phyloP scores from a whole-genome alignment of 2,797 vertebrate genomes.

The Trachops cirrhosus region DNA sequence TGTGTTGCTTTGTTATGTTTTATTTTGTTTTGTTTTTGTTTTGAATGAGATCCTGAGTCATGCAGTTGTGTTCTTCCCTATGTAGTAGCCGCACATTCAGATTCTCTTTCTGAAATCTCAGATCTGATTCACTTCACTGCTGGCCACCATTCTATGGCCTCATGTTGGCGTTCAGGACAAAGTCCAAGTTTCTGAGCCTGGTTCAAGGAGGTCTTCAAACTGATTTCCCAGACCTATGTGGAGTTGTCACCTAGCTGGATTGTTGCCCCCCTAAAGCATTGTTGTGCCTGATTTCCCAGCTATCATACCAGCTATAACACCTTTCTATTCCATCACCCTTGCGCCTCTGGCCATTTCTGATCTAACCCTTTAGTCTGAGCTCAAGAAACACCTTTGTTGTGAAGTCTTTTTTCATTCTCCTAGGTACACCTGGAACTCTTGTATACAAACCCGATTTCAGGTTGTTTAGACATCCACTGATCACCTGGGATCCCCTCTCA shows the following conservation, averaged over 20 bases:
- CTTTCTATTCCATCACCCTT: background rate
- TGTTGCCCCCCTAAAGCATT: background rate
- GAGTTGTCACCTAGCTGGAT: background rate
- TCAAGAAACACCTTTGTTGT: background rate
- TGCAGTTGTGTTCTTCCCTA: background rate
- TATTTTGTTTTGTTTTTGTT: background rate
- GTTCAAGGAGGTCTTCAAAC: background rate
- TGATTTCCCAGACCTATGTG: background rate
- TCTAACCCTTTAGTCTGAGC: background rate
- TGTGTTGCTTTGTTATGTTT: background rate
- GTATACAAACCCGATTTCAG: background rate
- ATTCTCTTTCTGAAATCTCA: background rate
- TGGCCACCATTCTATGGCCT: background rate
- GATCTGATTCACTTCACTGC: background rate
- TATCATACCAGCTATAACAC: background rate
- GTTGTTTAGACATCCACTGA: background rate
- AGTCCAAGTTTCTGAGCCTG: background rate
- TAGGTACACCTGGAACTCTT: background rate
- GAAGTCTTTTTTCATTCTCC: conserved; percentile 35
- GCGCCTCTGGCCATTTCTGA: background rate
- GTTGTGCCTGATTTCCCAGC: background rate
- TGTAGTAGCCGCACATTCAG: background rate
- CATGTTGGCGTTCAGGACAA: background rate
- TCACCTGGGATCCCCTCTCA: background rate
- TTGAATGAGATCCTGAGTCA: background rate